Evolutionary conservation across 2,888 invertebrate species (phyloP).

Genomic region (Hypena proboscidalis): DNA sequence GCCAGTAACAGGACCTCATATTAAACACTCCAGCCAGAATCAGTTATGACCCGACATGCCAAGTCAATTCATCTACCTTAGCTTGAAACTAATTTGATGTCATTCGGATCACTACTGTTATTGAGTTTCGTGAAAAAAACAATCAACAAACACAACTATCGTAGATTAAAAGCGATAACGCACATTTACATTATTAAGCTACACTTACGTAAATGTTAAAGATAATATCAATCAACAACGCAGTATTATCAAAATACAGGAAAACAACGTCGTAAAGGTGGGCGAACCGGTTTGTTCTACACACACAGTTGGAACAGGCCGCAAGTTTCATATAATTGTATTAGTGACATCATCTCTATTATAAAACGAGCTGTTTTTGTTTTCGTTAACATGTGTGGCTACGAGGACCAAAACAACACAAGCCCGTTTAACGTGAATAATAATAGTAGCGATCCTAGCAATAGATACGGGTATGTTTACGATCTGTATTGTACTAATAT

Average conservation of each 20-base stretch:
- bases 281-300: conserved; percentile 53
- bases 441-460: conserved; percentile 45
- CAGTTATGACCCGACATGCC: conserved; percentile 12
- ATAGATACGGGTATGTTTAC: conserved; percentile 48
- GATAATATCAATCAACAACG: conserved; percentile 23
- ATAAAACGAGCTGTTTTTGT: conserved; percentile 40
- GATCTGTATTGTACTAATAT: conserved; percentile 35
- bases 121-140: too few species aligned
- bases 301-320: conserved; percentile 32
- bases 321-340: conserved; percentile 40
- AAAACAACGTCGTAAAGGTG: conserved; percentile 42
- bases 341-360: conserved; percentile 59
- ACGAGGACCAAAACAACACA: conserved; percentile 36
- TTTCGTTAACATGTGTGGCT: conserved; percentile 30
- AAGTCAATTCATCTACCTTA: not conserved
- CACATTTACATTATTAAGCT: conserved; percentile 28
- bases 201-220: conserved; percentile 24
- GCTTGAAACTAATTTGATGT: not conserved
- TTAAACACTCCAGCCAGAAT: conserved; percentile 10
- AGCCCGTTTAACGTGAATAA: conserved; percentile 15
- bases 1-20: conserved; percentile 16
- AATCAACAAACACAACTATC: conserved; percentile 23
- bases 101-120: too few species aligned
- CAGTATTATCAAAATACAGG: conserved; percentile 36
- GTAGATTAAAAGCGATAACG: conserved; percentile 22